Percentiles rank a stretch among this genome's conserved stretches.
phyloP scores from a whole-genome alignment of 2,888 invertebrate genomes.

The Lasioglossum figueresi region DNA sequence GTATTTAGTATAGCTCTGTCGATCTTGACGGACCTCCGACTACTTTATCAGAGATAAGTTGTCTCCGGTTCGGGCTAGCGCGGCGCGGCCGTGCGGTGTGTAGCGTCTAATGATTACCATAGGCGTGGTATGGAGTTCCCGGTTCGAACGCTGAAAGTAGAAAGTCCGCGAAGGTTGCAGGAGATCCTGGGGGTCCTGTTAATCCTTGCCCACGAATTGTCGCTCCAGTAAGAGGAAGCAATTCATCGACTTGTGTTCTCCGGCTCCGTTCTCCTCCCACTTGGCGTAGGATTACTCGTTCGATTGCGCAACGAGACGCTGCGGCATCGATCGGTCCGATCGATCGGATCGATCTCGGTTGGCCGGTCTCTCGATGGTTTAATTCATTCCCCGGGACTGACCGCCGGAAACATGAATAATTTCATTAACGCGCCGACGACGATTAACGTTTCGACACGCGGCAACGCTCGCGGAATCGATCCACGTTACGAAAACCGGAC shows the following conservation, averaged over 20 bases:
- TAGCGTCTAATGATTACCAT: slow-evolving; percentile 10
- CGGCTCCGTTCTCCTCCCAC: not conserved
- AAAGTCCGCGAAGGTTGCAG: slow-evolving; percentile 16
- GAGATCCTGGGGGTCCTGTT: slow-evolving; percentile 12
- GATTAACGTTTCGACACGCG: slow-evolving; percentile 38
- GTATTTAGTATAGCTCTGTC: slow-evolving; percentile 10
- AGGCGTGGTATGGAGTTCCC: slow-evolving; percentile 7
- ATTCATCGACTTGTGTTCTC: slow-evolving; percentile 5
- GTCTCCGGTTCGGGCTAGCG: not conserved
- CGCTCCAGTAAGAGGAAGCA: slow-evolving; percentile 18
- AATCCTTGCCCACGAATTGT: slow-evolving; percentile 20
- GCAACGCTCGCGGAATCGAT: not conserved
- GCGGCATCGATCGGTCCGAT: slow-evolving; percentile 7
- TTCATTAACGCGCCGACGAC: slow-evolving; percentile 39
- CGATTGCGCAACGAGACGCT: slow-evolving; percentile 22
- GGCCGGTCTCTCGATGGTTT: slow-evolving; percentile 4
- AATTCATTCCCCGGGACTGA: slow-evolving; percentile 33
- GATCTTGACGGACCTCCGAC: slow-evolving; percentile 19
- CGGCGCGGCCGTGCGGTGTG: not conserved
- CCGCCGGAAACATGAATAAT: slow-evolving; percentile 48
- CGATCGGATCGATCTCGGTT: not conserved
- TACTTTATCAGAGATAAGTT: slow-evolving; percentile 7
- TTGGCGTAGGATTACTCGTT: slow-evolving; percentile 1
- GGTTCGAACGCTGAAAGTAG: slow-evolving; percentile 13
- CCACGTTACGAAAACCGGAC: slow-evolving; percentile 49